Evolutionary conservation across 2,888 invertebrate genomes (phyloP), one percentile per base, ranked within the genome.

Genomic region (Leuctra nigra): DNA sequence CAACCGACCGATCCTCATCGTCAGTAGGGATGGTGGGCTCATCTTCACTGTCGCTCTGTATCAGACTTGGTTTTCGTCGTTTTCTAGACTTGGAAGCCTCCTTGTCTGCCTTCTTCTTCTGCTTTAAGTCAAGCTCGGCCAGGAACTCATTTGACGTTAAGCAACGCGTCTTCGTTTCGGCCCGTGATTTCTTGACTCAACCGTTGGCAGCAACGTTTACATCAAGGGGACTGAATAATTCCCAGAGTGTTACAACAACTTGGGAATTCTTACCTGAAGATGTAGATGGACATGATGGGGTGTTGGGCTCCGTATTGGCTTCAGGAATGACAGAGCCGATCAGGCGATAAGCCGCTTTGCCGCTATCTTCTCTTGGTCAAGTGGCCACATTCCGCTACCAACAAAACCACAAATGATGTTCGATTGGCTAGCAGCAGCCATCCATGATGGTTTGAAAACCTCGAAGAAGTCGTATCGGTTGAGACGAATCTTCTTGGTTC

Each of bases 91-190:
- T 7, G 4, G 6, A 4, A 9, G 6, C 14, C 38, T 38, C 11
- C 11, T 29, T 38, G 38, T 38, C 38, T 38, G 13, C n/a, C 38
- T 38, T 38, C 38, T 38, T 3, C 14, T 38, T 38, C 38, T 38
- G 38, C 38, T 38, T 38, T n/a, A 14, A 14, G 4, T 38, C 38
- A 9, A 38, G 38, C 38, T 38, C 38, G n/a, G 14, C 38, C 14
- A n/a, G 38, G 14, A 38, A 38, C 14, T 38, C 38, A 16, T 38
- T n/a, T n/a, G 38, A 4, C 13, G 38, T 38, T 16, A 38, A 16
- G 38, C 38, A 38, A 38, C 38, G 38, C 38, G 38, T 38, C 38
- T n/a, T 38, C 38, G 38, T 38, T 13, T 14, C n/a, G 38, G 38
- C 38, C 14, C 38, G 38, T 11, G 38, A 6, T 16, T 38, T 38